These are phyloP conservation scores for Drosophila fulvimacula DNA, from an alignment of 2,888 invertebrate species.

Conservation along the genomic window DNA sequence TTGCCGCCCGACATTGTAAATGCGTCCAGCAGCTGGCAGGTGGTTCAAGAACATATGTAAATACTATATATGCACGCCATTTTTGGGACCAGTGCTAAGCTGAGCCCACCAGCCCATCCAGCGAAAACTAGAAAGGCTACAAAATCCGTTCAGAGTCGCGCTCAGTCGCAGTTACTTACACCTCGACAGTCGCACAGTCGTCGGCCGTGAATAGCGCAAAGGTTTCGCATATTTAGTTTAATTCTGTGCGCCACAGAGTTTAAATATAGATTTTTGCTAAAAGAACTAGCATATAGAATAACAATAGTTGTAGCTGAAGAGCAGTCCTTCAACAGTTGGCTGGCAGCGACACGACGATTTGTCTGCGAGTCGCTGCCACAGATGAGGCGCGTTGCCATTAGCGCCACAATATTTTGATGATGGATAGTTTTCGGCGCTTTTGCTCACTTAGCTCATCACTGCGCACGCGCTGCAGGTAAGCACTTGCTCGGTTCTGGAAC, in stretches of 20 bases:
- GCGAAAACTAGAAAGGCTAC: constrained; percentile 47
- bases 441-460: constrained; percentile 54
- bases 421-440: constrained; percentile 74
- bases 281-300: constrained; percentile 3
- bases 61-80: constrained; percentile 69
- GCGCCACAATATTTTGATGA: constrained; percentile 35
- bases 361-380: constrained; percentile 3
- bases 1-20: constrained; percentile 40
- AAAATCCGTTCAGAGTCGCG: constrained; percentile 53
- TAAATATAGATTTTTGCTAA: constrained; percentile 48
- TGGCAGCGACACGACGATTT: constrained; percentile 32
- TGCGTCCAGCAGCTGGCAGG: constrained; percentile 28
- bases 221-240: constrained; percentile 45
- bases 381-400: constrained; percentile 17
- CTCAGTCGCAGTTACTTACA: constrained; percentile 59
- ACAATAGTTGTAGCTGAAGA: neutral
- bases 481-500: constrained; percentile 16
- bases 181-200: constrained; percentile 58
- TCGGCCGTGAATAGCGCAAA: constrained; percentile 44
- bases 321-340: constrained; percentile 52
- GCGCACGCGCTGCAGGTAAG: constrained; percentile 77
- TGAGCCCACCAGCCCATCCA: constrained; percentile 6
- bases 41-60: constrained; percentile 74
- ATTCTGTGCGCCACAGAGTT: constrained; percentile 5
- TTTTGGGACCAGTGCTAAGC: constrained; percentile 38